These are phyloP conservation scores for Agrilus mali DNA, from an alignment of 2,888 invertebrate genomes.

Conservation along the genomic window DNA sequence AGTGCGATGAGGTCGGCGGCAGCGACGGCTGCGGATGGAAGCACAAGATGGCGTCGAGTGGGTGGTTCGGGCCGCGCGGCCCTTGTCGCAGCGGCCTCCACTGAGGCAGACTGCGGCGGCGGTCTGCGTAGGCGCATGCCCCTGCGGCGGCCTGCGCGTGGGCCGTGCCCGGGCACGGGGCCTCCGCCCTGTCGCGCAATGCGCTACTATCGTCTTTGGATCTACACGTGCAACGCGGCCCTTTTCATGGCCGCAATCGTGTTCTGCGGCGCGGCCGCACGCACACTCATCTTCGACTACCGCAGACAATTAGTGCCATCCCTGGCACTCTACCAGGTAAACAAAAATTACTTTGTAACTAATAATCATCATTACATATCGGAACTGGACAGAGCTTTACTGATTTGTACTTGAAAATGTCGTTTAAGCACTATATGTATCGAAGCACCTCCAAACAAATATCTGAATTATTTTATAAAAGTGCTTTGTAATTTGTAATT, in stretches of 20 bases:
- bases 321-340: constrained; percentile 64
- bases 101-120: constrained; percentile 28
- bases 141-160: constrained; percentile 38
- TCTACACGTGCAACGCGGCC: constrained; percentile 84
- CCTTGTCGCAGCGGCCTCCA: constrained; percentile 31
- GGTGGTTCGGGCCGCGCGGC: too few relatives aligned
- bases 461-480: too few relatives aligned
- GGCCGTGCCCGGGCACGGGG: constrained; percentile 42
- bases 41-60: too few relatives aligned
- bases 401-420: too few relatives aligned
- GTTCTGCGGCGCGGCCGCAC: constrained; percentile 63
- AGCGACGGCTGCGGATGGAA: too few relatives aligned
- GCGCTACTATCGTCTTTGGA: constrained; percentile 84
- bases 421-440: too few relatives aligned
- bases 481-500: too few relatives aligned
- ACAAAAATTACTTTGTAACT: too few relatives aligned
- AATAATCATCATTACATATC: too few relatives aligned
- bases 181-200: constrained; percentile 37
- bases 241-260: constrained; percentile 71
- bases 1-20: too few relatives aligned
- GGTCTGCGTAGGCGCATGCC: constrained; percentile 37
- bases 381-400: too few relatives aligned
- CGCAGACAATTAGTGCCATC: constrained; percentile 60
- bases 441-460: too few relatives aligned
- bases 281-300: constrained; percentile 57